A percentile compares a stretch with the other conserved stretches of the same genome.
These are phyloP conservation scores for Pantala flavescens DNA, from an alignment of 1,140 invertebrate genomes.

Conservation along the genomic window DNA sequence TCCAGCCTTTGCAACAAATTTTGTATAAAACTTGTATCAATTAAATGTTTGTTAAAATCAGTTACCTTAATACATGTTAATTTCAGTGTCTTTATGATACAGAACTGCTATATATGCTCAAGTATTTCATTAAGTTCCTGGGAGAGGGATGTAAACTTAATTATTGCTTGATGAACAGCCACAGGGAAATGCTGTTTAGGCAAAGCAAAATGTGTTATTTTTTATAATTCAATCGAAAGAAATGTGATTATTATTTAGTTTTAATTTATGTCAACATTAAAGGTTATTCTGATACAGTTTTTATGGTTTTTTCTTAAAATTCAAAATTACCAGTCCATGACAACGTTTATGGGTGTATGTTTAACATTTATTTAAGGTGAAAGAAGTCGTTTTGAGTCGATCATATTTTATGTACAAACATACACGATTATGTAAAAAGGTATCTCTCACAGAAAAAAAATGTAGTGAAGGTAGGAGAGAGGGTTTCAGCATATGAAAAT, in stretches of 20 bases:
- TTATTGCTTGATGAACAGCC: not conserved
- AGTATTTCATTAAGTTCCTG: not conserved
- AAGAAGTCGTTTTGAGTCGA: no score
- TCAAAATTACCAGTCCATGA: no score
- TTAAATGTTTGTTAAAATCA: not conserved
- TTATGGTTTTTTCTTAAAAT: not conserved
- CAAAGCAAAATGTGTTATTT: not conserved
- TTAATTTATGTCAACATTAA: slow-evolving; percentile 8
- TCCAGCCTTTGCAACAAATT: not conserved
- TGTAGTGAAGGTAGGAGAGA: no score
- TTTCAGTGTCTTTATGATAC: not conserved
- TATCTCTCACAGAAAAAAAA: no score
- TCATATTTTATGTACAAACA: no score
- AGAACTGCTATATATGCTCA: not conserved
- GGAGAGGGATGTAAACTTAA: not conserved
- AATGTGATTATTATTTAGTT: not conserved
- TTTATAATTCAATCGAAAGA: not conserved
- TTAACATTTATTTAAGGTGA: no score
- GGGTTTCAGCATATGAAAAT: no score
- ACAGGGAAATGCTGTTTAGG: not conserved
- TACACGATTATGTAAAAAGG: no score
- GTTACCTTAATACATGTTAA: not conserved
- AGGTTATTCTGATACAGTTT: slow-evolving; percentile 10
- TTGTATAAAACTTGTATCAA: not conserved
- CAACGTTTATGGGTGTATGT: no score